Percentiles rank a stretch among this genome's conserved stretches.
Evolutionary conservation across 2,797 vertebrate genomes (phyloP).

Genomic region (Capromys pilorides): DNA sequence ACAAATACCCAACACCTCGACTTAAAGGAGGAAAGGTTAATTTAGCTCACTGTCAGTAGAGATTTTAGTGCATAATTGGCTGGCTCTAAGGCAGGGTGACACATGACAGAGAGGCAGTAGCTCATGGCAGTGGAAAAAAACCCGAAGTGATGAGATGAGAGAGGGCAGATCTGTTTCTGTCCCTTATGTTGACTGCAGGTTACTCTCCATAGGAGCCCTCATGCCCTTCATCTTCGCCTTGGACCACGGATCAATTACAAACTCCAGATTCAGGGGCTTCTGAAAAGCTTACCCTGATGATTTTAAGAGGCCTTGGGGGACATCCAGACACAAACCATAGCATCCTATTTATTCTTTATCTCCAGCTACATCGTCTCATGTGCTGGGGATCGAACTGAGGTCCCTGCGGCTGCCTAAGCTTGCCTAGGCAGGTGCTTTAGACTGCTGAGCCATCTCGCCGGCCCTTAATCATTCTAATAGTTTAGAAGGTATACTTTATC

Average conservation of each 20-base stretch:
- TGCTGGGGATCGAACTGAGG: too few relatives aligned
- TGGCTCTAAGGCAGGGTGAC: too few relatives aligned
- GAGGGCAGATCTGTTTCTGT: neutral
- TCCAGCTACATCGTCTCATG: neutral
- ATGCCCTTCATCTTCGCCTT: too few relatives aligned
- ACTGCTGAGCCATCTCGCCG: too few relatives aligned
- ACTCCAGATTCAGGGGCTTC: neutral
- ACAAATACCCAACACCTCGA: too few relatives aligned
- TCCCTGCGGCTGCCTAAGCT: too few relatives aligned
- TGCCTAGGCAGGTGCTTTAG: too few relatives aligned
- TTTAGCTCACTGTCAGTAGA: too few relatives aligned
- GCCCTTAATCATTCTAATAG: constrained; percentile 22
- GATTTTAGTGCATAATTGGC: too few relatives aligned
- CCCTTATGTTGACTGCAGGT: neutral
- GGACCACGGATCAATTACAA: neutral
- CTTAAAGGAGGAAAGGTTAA: too few relatives aligned
- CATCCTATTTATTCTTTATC: neutral
- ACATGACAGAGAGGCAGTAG: too few relatives aligned
- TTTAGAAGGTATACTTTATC: neutral
- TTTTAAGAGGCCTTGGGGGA: neutral
- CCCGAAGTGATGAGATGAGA: neutral
- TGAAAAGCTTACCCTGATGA: neutral
- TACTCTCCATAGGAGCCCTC: neutral
- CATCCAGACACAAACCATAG: neutral
- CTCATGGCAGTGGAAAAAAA: too few relatives aligned